Evolutionary conservation across 2,113 vertebrate genomes (phyloP).

Genomic region (Bombycilla garrulus): DNA sequence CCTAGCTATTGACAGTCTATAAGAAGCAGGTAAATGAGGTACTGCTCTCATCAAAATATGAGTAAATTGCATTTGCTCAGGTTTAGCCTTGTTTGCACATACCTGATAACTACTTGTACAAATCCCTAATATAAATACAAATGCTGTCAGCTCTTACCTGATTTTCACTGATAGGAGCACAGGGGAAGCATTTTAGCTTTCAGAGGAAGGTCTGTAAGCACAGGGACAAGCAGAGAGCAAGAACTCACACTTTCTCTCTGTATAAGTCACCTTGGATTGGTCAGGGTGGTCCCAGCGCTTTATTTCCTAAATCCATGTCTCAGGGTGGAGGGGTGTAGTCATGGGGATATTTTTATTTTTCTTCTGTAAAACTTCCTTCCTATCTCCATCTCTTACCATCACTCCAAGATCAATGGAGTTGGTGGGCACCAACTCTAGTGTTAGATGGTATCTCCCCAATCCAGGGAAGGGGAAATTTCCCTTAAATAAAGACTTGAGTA

Average conservation of each 20-base stretch:
- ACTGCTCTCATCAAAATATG: background rate
- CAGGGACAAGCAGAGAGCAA: background rate
- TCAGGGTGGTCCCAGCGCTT: background rate
- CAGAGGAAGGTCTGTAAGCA: background rate
- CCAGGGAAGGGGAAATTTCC: background rate
- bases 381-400: background rate
- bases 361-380: background rate
- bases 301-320: background rate
- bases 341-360: background rate
- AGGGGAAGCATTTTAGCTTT: background rate
- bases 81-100: background rate
- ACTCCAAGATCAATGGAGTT: background rate
- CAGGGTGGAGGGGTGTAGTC: accelerated
- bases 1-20: background rate
- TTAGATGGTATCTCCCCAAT: background rate
- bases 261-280: background rate
- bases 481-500: background rate
- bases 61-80: background rate
- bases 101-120: background rate
- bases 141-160: background rate
- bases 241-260: background rate
- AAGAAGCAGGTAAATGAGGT: background rate
- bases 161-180: background rate
- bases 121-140: background rate
- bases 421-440: background rate